Evolutionary conservation across 2,797 vertebrate species (phyloP), one percentile per base, ranked within the genome.

Genomic region (Spatula clypeata): DNA sequence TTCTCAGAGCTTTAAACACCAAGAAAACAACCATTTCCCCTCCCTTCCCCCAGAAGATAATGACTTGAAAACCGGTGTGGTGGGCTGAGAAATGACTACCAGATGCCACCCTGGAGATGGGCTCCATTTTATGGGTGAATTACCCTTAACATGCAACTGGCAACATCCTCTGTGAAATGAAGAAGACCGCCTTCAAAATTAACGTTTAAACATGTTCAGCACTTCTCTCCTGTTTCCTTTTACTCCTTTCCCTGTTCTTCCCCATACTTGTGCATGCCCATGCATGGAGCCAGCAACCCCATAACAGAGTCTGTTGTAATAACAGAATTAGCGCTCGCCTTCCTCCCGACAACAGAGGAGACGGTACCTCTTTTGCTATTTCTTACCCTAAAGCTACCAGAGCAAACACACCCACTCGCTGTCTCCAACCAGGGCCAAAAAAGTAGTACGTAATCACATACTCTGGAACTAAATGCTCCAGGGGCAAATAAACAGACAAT

Each of bases 331-430:
- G 66, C 5, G 8, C 69, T 95, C 58, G n/a, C 75, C 72, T 92
- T 93, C 83, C 65, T 89, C 86, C 66, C 70, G 83, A 2, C 65
- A 80, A 86, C 72, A 93, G 51, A 90, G 36, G 26, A 94, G 92
- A 88, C 23, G 13, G 89, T 71, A 85, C 79, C 24, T 91, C 38
- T 86, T 89, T 23, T 91, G 66, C 85, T 96, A 75, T 83, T 94
- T 88, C 62, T 88, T 74, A 84, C 84, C 93, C 92, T 96, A 85
- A 67, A 95, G 94, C 90, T 96, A 95, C 72, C 77, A 90, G 51
- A 93, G 80, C 77, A 86, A 95, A 96, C 87, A 90, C 77, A 86
- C 74, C 70, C 89, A 89, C 62, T 82, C 47, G 70, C 11, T 62
- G 70, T 88, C 92, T 97, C 74, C 71, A 86, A 89, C 66, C 26